Percentiles rank a stretch among this genome's conserved stretches.
phyloP scores from a whole-genome alignment of 2,113 vertebrate genomes.

The Bos indicus region DNA sequence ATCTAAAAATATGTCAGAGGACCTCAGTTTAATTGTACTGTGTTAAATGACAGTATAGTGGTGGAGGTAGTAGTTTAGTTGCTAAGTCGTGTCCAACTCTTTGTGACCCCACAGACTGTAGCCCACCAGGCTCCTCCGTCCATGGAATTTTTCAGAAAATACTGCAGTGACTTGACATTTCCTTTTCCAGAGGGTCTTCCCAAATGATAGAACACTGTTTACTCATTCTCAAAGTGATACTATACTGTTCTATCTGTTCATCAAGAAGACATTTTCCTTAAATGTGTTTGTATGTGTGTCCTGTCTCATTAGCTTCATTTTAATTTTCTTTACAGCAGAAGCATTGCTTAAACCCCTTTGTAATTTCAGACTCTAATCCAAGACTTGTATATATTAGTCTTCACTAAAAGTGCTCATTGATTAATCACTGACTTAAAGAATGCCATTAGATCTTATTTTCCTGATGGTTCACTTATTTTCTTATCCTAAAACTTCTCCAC shows the following conservation, averaged over 20 bases:
- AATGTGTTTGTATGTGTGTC: not conserved
- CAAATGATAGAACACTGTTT: not conserved
- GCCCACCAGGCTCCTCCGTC: fast-evolving
- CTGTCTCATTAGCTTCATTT: not conserved
- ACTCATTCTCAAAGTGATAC: not conserved
- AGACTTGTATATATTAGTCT: not conserved
- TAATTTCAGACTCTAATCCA: not conserved
- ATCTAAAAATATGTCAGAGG: not conserved
- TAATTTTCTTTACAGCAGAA: slow-evolving; percentile 13
- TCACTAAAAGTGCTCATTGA: not conserved
- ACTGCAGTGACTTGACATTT: not conserved
- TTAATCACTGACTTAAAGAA: not conserved
- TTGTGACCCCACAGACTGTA: not conserved
- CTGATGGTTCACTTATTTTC: not conserved
- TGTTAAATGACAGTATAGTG: not conserved
- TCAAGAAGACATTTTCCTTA: not conserved
- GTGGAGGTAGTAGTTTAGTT: not conserved
- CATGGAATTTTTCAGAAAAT: not conserved
- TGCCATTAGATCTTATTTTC: not conserved
- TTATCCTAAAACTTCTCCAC: not conserved
- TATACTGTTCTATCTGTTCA: not conserved
- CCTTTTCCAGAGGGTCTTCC: not conserved
- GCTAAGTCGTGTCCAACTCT: not conserved
- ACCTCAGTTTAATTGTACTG: not conserved
- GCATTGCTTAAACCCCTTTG: not conserved